Conservation (phyloP, 2,888 invertebrate species). For the Spialia ferax region DNA sequence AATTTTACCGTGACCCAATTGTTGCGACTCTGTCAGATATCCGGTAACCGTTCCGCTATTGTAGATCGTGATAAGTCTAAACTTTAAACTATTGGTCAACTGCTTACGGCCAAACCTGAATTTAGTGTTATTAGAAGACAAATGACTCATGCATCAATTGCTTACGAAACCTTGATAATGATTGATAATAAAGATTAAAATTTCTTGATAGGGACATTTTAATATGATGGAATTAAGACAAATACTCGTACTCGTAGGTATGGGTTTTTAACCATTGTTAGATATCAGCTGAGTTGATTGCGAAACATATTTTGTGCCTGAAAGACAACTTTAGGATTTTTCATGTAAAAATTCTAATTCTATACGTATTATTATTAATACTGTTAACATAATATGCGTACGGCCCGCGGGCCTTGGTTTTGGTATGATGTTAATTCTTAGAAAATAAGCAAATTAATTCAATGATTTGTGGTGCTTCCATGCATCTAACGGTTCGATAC, state of each 20-base stretch:
- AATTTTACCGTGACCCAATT: background rate
- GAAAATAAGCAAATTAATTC: background rate
- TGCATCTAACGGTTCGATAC: background rate
- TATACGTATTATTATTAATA: too few relatives aligned
- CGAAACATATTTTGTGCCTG: too few relatives aligned
- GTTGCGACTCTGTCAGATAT: background rate
- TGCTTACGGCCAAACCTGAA: background rate
- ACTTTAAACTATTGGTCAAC: slow-evolving; percentile 1
- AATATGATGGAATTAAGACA: too few relatives aligned
- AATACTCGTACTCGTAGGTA: too few relatives aligned
- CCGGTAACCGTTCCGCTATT: slow-evolving; percentile 5
- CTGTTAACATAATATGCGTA: too few relatives aligned
- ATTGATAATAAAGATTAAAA: background rate
- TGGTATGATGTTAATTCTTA: too few relatives aligned
- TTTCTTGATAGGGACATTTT: too few relatives aligned
- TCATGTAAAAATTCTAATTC: too few relatives aligned
- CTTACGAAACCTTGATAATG: background rate
- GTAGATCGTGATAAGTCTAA: slow-evolving; percentile 3
- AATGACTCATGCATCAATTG: background rate
- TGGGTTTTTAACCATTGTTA: too few relatives aligned
- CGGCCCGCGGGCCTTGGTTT: too few relatives aligned
- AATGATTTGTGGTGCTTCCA: background rate
- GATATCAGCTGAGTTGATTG: too few relatives aligned
- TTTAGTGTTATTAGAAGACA: background rate
- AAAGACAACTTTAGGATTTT: too few relatives aligned